Base-by-base conservation (phyloP, 2,113 vertebrate genomes). In the Gadus macrocephalus region DNA sequence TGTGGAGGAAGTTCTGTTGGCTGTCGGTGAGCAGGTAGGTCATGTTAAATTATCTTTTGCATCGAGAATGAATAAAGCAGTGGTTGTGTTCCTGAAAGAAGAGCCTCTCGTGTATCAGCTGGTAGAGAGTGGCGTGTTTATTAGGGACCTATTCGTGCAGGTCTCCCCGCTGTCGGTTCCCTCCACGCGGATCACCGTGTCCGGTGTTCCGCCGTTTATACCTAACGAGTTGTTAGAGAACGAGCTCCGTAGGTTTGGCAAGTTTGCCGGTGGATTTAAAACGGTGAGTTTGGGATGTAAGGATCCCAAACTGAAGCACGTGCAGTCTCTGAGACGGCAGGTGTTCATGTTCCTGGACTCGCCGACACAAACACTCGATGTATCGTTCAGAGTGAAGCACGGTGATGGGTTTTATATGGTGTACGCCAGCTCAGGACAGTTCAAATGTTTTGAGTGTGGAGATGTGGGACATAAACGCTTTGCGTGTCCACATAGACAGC, bases 381-480 rank as follows among this genome's bases (percentile, higher is more conserved):
- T 22, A 2, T 61, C 55, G 9, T 61, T 61, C 11, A 61, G 5
- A 20, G 19, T 61, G 4, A 61, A 20, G 19, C 19, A 11, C 20
- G 5, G 59, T 19, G 59, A 61, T 17, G 17, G 59, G 2, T 22
- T 20, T 22, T 61, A 61, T 19, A 61, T 20, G 17, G 59, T 61
- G 19, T 19, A 61, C 5, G n/a, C 19, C 3, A 61, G 59, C 55
- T 15, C 55, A 15, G 55, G 55, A n/a, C 55, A 58, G 15, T 17
- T 58, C 4, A 58, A 58, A 58, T 61, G 59, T 61, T 61, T 61
- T 61, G 59, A 61, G 59, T 19, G 17, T 61, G 19, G 59, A 22
- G 59, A 61, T 19, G 19, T 61, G 59, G 59, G 59, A 20, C 59
- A 61, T 22, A 61, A 61, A n/a, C 15, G 15, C 9, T 58, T 42